A percentile compares a stretch with the other conserved stretches of the same genome.
Conservation (phyloP, 2,888 invertebrate genomes). For the Aleiodes alternator region DNA sequence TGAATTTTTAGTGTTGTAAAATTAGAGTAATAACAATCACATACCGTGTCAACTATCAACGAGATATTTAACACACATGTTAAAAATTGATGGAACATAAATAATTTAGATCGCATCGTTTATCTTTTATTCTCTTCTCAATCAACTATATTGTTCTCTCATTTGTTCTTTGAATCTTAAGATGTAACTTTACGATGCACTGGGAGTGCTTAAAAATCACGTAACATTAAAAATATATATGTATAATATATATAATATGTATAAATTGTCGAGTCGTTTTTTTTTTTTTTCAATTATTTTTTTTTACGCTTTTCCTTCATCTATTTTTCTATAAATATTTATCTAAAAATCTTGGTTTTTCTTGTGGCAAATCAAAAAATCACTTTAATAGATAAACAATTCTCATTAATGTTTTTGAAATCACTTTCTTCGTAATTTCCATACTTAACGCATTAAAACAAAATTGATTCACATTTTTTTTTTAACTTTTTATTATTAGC, state of each 20-base stretch:
- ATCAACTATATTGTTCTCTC: conserved; percentile 20
- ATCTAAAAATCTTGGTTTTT: conserved; percentile 70
- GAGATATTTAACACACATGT: conserved; percentile 71
- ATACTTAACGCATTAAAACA: conserved; percentile 62
- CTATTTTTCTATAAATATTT: conserved; percentile 70
- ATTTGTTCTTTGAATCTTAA: conserved; percentile 3
- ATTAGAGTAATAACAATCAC: conserved; percentile 76
- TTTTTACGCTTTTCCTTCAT: conserved; percentile 23
- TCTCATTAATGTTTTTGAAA: conserved; percentile 54
- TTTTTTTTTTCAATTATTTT: conserved; percentile 24
- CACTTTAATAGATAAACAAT: conserved; percentile 69
- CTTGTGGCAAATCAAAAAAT: conserved; percentile 71
- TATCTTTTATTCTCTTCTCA: conserved; percentile 27
- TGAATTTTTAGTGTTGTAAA: conserved; percentile 73
- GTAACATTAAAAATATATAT: conserved; percentile 74
- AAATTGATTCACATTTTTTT: conserved; percentile 55
- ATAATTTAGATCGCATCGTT: conserved; percentile 68
- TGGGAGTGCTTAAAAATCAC: conserved; percentile 73
- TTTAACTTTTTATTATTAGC: conserved; percentile 53
- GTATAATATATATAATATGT: conserved; percentile 69
- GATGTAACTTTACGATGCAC: conserved; percentile 64
- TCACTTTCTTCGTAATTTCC: conserved; percentile 50
- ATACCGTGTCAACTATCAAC: conserved; percentile 73
- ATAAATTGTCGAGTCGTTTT: conserved; percentile 73
- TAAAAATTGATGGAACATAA: conserved; percentile 72